These are phyloP conservation scores for Dicyrtomina minuta DNA, from an alignment of 2,888 invertebrate genomes.

Conservation along the genomic window DNA sequence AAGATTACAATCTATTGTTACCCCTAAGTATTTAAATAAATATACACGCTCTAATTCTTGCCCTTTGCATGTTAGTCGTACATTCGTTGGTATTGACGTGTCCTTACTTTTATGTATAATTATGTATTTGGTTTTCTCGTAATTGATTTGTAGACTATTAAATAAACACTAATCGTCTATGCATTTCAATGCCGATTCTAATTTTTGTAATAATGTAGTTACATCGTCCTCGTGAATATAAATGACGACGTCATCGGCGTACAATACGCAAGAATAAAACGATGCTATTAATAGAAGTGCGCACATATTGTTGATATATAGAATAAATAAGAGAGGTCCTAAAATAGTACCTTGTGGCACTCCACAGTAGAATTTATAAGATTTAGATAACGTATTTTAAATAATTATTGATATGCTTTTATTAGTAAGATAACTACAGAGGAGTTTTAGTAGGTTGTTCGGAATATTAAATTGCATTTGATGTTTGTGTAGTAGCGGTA, in stretches of 20 bases:
- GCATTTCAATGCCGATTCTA: background rate
- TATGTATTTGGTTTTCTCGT: conserved; percentile 8
- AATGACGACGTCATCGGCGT: conserved; percentile 12
- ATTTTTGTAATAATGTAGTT: background rate
- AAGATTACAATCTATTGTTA: conserved; percentile 6
- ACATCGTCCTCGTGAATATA: background rate
- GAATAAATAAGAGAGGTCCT: conserved; percentile 2
- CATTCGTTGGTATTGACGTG: background rate
- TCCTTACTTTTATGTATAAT: conserved; percentile 9
- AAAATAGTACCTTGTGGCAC: conserved; percentile 16
- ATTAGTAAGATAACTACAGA: background rate
- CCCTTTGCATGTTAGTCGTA: conserved; percentile 1
- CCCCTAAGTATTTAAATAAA: conserved; percentile 18
- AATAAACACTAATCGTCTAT: background rate
- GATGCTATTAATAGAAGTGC: background rate
- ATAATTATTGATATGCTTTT: background rate
- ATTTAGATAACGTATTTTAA: background rate
- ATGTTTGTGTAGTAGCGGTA: background rate
- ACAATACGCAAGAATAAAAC: background rate
- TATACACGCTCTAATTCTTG: background rate
- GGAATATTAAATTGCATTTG: background rate
- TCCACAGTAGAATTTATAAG: background rate
- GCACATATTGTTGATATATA: conserved; percentile 4
- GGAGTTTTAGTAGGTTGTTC: background rate
- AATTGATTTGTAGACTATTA: conserved; percentile 1